A percentile compares a stretch with the other conserved stretches of the same genome.
Conservation (phyloP, 2,113 vertebrate genomes). For the Typhlomys cinereus region DNA sequence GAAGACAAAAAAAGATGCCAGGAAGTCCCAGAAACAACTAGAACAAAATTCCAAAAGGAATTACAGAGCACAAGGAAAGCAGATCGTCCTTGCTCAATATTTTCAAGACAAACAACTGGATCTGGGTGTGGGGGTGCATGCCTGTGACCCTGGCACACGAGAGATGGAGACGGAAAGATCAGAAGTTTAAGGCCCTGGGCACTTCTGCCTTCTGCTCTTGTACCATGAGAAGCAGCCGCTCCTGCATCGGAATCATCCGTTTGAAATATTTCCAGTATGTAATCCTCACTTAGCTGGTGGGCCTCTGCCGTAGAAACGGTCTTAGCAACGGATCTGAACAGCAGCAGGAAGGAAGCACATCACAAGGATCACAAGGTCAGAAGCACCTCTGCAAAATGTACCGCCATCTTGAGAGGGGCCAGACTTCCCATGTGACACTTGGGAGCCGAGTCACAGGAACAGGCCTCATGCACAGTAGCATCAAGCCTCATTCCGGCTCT, state of each 20-base stretch:
- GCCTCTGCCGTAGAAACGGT: slow-evolving; percentile 82
- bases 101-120: neutral
- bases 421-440: neutral
- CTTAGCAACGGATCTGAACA: slow-evolving; percentile 77
- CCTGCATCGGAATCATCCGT: slow-evolving; percentile 52
- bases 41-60: neutral
- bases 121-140: too few relatives aligned
- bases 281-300: slow-evolving; percentile 74
- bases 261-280: slow-evolving; percentile 67
- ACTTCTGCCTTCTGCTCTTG: slow-evolving; percentile 43
- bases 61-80: neutral
- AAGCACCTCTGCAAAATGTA: neutral
- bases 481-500: neutral
- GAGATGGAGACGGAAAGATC: neutral
- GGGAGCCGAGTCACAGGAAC: neutral
- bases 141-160: neutral
- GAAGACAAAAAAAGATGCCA: neutral
- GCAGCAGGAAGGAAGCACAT: slow-evolving; percentile 35
- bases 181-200: neutral
- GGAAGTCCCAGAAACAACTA: neutral
- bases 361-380: slow-evolving; percentile 19
- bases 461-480: neutral
- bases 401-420: fast-evolving
- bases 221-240: slow-evolving; percentile 66
- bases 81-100: neutral